These are phyloP conservation scores for Cygnus atratus DNA, from an alignment of 2,113 vertebrate genomes.

Conservation along the genomic window DNA sequence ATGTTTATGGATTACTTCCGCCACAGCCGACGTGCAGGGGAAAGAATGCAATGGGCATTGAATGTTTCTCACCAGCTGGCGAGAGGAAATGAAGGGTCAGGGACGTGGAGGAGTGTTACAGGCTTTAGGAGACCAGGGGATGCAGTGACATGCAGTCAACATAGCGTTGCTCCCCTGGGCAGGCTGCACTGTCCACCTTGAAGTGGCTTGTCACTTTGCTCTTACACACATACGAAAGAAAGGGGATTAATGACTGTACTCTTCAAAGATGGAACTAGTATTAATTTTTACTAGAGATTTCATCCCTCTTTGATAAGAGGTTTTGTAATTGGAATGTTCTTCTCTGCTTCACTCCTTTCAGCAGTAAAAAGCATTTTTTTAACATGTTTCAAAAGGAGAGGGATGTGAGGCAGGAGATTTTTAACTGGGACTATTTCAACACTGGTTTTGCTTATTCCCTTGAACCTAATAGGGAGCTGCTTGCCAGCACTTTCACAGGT, in stretches of 20 bases:
- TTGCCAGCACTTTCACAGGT: not conserved
- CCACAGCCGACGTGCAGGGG: not conserved
- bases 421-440: not conserved
- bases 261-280: not conserved
- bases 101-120: not conserved
- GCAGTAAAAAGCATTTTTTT: not conserved
- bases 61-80: not conserved
- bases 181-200: not conserved
- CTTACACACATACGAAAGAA: fast-evolving
- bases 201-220: not conserved
- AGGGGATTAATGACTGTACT: not conserved
- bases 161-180: not conserved
- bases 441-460: not conserved
- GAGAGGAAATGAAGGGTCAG: not conserved
- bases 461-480: not conserved
- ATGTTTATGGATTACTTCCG: not conserved
- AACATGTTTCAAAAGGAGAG: not conserved
- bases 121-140: not conserved
- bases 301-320: not conserved
- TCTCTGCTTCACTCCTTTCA: not conserved
- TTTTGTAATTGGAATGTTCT: not conserved
- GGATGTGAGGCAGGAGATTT: not conserved
- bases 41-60: no score
- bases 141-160: not conserved
- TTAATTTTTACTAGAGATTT: not conserved